Conservation (phyloP, 2,113 vertebrate genomes). For the Ptilorrhoa leucosticta region DNA sequence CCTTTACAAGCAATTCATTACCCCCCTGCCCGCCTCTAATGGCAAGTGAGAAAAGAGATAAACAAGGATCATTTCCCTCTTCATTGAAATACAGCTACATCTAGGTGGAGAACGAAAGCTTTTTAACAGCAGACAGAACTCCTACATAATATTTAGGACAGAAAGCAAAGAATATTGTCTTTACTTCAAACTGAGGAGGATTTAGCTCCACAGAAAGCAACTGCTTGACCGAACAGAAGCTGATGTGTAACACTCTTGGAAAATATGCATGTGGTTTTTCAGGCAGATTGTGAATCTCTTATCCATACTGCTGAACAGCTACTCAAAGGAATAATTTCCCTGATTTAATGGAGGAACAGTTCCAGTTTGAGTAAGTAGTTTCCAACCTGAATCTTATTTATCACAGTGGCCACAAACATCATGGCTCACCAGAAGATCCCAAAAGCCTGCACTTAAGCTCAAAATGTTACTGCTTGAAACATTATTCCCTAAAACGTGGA, state of each 20-base stretch:
- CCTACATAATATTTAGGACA: not conserved
- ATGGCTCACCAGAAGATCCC: not conserved
- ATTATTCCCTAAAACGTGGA: not conserved
- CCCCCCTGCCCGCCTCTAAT: rapidly evolving
- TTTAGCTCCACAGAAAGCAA: not conserved
- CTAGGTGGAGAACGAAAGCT: not conserved
- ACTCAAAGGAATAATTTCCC: constrained; percentile 29
- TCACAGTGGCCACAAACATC: not conserved
- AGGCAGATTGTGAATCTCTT: constrained; percentile 28
- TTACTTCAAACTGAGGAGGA: not conserved
- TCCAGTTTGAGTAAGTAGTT: constrained; percentile 28
- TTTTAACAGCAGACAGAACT: not conserved
- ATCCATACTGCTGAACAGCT: not conserved
- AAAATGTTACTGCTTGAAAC: not conserved
- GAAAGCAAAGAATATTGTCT: not conserved
- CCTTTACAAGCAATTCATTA: not conserved
- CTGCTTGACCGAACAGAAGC: constrained; percentile 1
- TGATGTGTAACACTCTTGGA: not conserved
- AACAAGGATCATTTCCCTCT: not conserved
- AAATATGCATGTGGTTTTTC: constrained; percentile 22
- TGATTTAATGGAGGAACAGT: constrained; percentile 24
- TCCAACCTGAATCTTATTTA: constrained; percentile 28
- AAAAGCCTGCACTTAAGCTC: not conserved
- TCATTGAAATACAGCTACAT: not conserved
- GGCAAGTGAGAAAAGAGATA: not conserved